Conservation (phyloP, 2,888 invertebrate genomes). For the Dynastes grantii region DNA sequence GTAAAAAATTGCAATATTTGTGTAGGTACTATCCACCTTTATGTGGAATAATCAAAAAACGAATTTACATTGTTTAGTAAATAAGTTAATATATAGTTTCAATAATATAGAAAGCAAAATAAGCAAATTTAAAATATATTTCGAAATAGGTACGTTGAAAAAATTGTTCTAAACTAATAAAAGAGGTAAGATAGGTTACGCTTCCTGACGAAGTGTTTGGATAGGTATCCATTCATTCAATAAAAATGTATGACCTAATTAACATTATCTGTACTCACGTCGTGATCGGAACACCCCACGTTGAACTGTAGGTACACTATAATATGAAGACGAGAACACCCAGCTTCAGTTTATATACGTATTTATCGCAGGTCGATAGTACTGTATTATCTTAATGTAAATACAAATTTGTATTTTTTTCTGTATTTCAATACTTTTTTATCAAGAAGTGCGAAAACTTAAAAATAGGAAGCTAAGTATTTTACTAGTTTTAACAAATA, state of each 20-base stretch:
- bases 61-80: no score
- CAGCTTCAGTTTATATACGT: slow-evolving; percentile 38
- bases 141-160: no score
- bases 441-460: slow-evolving; percentile 17
- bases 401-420: slow-evolving; percentile 38
- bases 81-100: no score
- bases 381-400: slow-evolving; percentile 42
- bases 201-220: slow-evolving; percentile 18
- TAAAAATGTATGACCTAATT: slow-evolving; percentile 44
- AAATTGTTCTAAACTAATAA: slow-evolving; percentile 1
- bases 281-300: slow-evolving; percentile 27
- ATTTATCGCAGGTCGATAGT: slow-evolving; percentile 45
- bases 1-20: no score
- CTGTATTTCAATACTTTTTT: not conserved
- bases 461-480: not conserved
- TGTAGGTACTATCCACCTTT: no score
- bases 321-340: slow-evolving; percentile 35
- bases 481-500: not conserved
- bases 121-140: no score
- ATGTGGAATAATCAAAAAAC: no score
- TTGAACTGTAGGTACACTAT: slow-evolving; percentile 32
- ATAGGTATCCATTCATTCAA: slow-evolving; percentile 8
- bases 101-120: no score
- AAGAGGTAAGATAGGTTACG: not conserved
- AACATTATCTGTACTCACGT: slow-evolving; percentile 42